phyloP scores from a whole-genome alignment of 2,888 invertebrate genomes.

The Blastobasis adustella region DNA sequence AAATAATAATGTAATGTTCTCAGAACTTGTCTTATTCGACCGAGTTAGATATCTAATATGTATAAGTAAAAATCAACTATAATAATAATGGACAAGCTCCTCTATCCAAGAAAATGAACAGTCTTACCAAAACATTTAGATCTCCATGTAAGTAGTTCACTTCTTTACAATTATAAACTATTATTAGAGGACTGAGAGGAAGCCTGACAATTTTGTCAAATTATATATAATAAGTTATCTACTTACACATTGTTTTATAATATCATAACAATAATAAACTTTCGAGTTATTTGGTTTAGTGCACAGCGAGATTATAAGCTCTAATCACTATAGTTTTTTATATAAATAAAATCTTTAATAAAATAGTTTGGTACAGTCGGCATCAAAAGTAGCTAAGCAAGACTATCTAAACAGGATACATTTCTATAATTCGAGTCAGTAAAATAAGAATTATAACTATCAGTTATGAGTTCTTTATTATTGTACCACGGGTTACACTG shows the following conservation, averaged over 20 bases:
- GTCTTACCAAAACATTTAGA: neutral
- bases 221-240: slow-evolving; percentile 14
- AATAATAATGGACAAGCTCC: neutral
- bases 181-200: slow-evolving; percentile 33
- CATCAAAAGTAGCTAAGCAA: no score
- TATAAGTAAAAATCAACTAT: neutral
- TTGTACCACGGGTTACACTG: no score
- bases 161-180: slow-evolving; percentile 16
- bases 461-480: no score
- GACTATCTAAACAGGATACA: no score
- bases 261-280: slow-evolving; percentile 19
- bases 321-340: slow-evolving; percentile 23
- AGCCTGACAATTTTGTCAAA: slow-evolving; percentile 45
- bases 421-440: no score
- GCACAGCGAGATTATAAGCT: slow-evolving; percentile 55
- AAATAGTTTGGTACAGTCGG: neutral
- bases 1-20: neutral
- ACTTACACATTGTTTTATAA: slow-evolving; percentile 10
- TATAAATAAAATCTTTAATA: slow-evolving; percentile 16
- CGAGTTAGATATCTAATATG: neutral
- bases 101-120: neutral
- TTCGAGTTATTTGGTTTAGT: slow-evolving; percentile 62
- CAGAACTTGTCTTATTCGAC: neutral
- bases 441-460: no score
- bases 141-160: neutral